A percentile compares a stretch with the other conserved stretches of the same genome.
These are phyloP conservation scores for Patella pellucida DNA, from an alignment of 2,888 invertebrate species.

Conservation along the genomic window DNA sequence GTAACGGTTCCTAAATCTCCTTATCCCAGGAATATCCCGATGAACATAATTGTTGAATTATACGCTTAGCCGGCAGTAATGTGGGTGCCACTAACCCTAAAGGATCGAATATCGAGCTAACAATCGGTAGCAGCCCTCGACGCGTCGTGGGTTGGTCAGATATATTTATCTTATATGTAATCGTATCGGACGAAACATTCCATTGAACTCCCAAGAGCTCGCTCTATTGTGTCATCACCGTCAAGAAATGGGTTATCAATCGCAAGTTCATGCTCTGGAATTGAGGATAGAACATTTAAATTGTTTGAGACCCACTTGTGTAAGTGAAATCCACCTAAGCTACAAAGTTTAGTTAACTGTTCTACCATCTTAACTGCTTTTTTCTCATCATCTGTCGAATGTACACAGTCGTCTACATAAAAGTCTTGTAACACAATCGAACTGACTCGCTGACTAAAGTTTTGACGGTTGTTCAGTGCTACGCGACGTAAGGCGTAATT, in stretches of 20 bases:
- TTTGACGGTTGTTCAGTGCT: background rate
- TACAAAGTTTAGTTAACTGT: conserved; percentile 20
- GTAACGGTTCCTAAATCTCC: conserved; percentile 16
- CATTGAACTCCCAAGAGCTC: conserved; percentile 35
- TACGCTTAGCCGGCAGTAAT: conserved; percentile 29
- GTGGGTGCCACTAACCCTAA: conserved; percentile 37
- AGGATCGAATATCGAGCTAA: conserved; percentile 41
- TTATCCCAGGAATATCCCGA: conserved; percentile 38
- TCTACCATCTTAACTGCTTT: conserved; percentile 13
- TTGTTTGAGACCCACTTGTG: conserved; percentile 31
- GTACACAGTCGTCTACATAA: conserved; percentile 33
- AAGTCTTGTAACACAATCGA: conserved; percentile 22
- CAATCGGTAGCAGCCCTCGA: conserved; percentile 33
- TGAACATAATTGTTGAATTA: conserved; percentile 36
- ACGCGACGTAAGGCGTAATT: conserved; percentile 3
- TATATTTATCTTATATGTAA: conserved; percentile 31
- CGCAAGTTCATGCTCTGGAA: conserved; percentile 26
- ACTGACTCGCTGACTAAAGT: conserved; percentile 16
- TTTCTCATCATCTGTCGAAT: conserved; percentile 19
- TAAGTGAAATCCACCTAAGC: conserved; percentile 28
- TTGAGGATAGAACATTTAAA: conserved; percentile 20
- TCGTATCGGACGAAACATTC: conserved; percentile 30
- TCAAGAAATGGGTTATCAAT: conserved; percentile 1
- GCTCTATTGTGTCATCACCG: conserved; percentile 18
- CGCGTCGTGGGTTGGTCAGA: conserved; percentile 30